phyloP scores from a whole-genome alignment of 1,140 invertebrate species.

The Mycetomoellerius zeteki region DNA sequence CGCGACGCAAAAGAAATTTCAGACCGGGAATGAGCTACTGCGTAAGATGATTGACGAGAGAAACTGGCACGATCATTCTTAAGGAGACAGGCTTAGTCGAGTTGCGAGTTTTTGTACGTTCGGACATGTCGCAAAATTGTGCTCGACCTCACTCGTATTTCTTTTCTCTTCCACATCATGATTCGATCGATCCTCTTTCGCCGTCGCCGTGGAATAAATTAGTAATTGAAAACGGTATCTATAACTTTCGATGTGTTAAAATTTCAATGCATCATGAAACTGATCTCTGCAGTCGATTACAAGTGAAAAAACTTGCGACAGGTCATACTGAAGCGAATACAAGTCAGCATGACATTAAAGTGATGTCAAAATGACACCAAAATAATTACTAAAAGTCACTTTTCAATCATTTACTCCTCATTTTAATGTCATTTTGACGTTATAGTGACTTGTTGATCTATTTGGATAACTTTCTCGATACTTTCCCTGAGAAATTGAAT shows the following conservation, averaged over 20 bases:
- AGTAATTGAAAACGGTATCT: neutral
- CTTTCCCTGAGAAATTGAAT: neutral
- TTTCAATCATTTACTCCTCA: too few relatives aligned
- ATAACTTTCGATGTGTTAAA: neutral
- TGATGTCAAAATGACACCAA: too few relatives aligned
- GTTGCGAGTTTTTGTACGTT: constrained; percentile 60
- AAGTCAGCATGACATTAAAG: too few relatives aligned
- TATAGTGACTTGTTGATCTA: too few relatives aligned
- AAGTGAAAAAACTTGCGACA: neutral
- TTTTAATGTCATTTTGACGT: too few relatives aligned
- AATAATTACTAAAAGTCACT: too few relatives aligned
- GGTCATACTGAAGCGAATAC: too few relatives aligned
- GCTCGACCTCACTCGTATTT: neutral
- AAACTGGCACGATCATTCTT: constrained; percentile 58
- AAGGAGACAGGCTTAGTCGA: neutral
- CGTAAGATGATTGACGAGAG: constrained; percentile 65
- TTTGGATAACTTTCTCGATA: neutral
- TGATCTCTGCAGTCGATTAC: neutral
- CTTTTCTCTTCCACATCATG: neutral
- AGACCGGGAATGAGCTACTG: neutral
- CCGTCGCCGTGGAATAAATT: neutral
- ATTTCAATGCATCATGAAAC: neutral
- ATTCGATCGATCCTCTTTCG: neutral
- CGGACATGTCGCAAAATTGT: constrained; percentile 46
- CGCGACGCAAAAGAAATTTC: constrained; percentile 46